phyloP scores from a whole-genome alignment of 2,113 vertebrate genomes.

The Castor canadensis region DNA sequence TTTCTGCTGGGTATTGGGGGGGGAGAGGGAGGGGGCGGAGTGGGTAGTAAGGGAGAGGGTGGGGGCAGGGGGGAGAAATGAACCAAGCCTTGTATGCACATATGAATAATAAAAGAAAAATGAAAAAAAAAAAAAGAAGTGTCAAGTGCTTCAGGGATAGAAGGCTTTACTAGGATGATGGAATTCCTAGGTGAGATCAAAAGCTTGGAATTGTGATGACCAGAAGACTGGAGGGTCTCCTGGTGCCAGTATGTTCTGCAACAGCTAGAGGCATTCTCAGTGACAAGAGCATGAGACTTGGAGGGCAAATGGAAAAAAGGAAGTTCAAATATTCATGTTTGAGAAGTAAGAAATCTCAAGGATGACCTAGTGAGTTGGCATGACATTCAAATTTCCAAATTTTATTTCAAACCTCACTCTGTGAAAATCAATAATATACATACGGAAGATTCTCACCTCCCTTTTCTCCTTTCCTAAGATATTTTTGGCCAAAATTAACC shows the following conservation, averaged over 20 bases:
- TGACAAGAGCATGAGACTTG: neutral
- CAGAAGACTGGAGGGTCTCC: neutral
- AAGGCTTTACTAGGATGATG: neutral
- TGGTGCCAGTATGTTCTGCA: neutral
- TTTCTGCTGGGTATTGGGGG: too few relatives aligned
- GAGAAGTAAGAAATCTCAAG: neutral
- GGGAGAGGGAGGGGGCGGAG: too few relatives aligned
- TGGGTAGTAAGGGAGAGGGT: too few relatives aligned
- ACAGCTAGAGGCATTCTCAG: neutral
- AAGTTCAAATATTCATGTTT: neutral
- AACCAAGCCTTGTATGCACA: too few relatives aligned
- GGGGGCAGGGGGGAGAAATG: too few relatives aligned
- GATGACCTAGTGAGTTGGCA: neutral
- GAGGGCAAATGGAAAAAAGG: neutral
- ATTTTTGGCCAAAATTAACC: neutral
- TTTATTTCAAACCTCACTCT: neutral
- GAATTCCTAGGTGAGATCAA: neutral
- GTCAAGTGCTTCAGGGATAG: neutral
- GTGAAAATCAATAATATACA: neutral
- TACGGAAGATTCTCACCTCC: neutral
- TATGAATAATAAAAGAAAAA: too few relatives aligned
- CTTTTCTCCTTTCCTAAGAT: neutral
- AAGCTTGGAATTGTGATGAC: neutral
- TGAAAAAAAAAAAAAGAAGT: too few relatives aligned
- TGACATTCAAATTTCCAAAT: neutral